Percentiles rank a stretch among this genome's conserved stretches.
Conservation (phyloP, 2,797 vertebrate species). For the Liparis tanakae region DNA sequence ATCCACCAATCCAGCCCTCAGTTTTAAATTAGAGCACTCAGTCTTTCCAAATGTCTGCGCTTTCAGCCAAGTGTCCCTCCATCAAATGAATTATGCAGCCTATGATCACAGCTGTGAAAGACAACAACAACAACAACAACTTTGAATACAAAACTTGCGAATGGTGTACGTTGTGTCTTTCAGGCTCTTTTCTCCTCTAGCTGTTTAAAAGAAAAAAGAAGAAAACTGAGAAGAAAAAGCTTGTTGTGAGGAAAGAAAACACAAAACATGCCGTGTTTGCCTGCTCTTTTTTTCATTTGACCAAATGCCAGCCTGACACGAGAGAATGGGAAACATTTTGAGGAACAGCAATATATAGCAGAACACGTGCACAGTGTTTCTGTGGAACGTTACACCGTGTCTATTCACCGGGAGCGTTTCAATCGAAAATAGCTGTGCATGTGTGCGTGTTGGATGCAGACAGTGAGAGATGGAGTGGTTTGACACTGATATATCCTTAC, state of each 20-base stretch:
- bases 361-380: slow-evolving; percentile 22
- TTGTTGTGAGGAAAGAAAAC: slow-evolving; percentile 5
- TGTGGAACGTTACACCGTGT: slow-evolving; percentile 55
- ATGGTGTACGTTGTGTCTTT: slow-evolving; percentile 33
- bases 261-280: background rate
- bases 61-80: slow-evolving; percentile 40
- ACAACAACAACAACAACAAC: slow-evolving; percentile 40
- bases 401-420: slow-evolving; percentile 68
- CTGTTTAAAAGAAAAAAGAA: slow-evolving; percentile 2
- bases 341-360: slow-evolving; percentile 40
- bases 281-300: slow-evolving; percentile 19
- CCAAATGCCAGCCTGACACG: slow-evolving; percentile 39
- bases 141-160: slow-evolving; percentile 22
- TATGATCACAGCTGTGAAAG: slow-evolving; percentile 53
- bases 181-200: slow-evolving; percentile 8
- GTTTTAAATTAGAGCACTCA: slow-evolving; percentile 55
- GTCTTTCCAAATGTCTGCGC: slow-evolving; percentile 58
- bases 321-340: slow-evolving; percentile 43
- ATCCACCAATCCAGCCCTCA: slow-evolving; percentile 54
- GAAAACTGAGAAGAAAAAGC: slow-evolving; percentile 4
- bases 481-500: slow-evolving; percentile 80
- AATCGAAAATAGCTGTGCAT: slow-evolving; percentile 69
- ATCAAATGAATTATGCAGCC: slow-evolving; percentile 48
- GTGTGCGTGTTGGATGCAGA: slow-evolving; percentile 57
- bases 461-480: slow-evolving; percentile 71